Conservation (phyloP, 2,113 vertebrate genomes). For the Bostrychus sinensis region DNA sequence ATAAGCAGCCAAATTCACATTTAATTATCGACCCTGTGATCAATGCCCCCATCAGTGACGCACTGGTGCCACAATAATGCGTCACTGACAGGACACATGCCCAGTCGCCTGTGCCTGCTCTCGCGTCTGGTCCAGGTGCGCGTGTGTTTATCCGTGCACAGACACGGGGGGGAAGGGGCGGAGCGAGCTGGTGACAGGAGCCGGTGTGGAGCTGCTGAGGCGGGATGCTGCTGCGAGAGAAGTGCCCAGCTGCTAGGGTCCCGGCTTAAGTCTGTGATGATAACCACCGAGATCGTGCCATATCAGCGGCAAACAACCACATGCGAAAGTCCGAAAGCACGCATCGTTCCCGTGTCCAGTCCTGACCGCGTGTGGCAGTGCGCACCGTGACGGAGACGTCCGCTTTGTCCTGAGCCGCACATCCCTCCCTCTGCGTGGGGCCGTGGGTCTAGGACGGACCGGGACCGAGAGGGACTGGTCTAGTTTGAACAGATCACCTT, state of each 20-base stretch:
- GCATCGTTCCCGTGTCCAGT: slow-evolving; percentile 31
- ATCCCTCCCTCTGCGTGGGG: background rate
- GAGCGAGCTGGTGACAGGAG: slow-evolving; percentile 1
- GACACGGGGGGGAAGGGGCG: slow-evolving; percentile 20
- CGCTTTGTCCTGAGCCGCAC: slow-evolving; percentile 33
- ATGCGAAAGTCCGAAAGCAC: slow-evolving; percentile 34
- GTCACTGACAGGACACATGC: slow-evolving; percentile 51
- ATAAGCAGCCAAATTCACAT: slow-evolving; percentile 9
- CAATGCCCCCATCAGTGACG: slow-evolving; percentile 43
- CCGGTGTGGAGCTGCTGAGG: too few species aligned
- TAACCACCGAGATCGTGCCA: slow-evolving; percentile 1
- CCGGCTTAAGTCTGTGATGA: background rate
- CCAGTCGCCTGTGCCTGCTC: slow-evolving; percentile 32
- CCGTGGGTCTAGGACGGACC: background rate
- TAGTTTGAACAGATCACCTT: slow-evolving; percentile 44
- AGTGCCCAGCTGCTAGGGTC: background rate
- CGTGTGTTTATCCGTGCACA: slow-evolving; percentile 19
- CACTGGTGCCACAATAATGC: slow-evolving; percentile 38
- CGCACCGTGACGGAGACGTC: slow-evolving; percentile 37
- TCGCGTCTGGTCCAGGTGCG: slow-evolving; percentile 15
- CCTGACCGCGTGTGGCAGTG: slow-evolving; percentile 38
- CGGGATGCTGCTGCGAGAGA: background rate
- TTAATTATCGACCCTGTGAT: slow-evolving; percentile 41
- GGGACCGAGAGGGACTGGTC: background rate
- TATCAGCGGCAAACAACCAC: slow-evolving; percentile 1